Evolutionary conservation across 2,888 invertebrate species (phyloP), one percentile per base, ranked within the genome.

Genomic region (Boloria selene): DNA sequence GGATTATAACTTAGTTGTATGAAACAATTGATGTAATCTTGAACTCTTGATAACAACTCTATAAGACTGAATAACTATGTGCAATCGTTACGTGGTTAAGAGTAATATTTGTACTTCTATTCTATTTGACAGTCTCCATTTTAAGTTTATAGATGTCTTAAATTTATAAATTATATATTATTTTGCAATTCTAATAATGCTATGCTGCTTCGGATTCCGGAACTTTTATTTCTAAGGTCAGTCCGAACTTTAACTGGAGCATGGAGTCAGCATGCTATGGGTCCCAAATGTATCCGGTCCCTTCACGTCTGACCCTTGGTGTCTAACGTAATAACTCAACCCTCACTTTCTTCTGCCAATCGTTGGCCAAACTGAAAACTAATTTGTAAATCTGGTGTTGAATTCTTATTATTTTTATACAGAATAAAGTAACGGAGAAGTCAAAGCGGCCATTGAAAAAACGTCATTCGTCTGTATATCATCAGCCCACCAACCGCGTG

Each of bases 401-500:
- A 87, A 78, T 70, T 52, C 22, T 51, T 70, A 51, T 65, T 75
- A 65, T 77, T 72, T 79, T 77, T 84, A 87, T 91, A 79, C 94
- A 96, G 95, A 96, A 96, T 77, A 96, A 96, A 93, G 96, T 97
- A 74, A 96, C 96, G 70, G 97, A 97, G 87, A 96, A 96, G 86
- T 96, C 97, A 85, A 96, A 97, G 90, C 94, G 97, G 80, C 97
- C 97, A 61, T 95, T 97, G 88, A 96, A 97, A 88, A 97, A 97
- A 91, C 95, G 97, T 76, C 96, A 96, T 87, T 96, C 96, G 74
- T 96, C 96, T 83, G 95, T 96, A 72, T 96, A 96, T 87, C 96
- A 97, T 90, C 97, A 97, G 88, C 97, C 97, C 45, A 96, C 96
- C 47, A 98, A 97, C 90, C 95, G 98, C 74, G 97, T 98, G 67